Evolutionary conservation across 2,797 vertebrate species (phyloP), one percentile per base, ranked within the genome.

Genomic region (Molossus alvarezi): DNA sequence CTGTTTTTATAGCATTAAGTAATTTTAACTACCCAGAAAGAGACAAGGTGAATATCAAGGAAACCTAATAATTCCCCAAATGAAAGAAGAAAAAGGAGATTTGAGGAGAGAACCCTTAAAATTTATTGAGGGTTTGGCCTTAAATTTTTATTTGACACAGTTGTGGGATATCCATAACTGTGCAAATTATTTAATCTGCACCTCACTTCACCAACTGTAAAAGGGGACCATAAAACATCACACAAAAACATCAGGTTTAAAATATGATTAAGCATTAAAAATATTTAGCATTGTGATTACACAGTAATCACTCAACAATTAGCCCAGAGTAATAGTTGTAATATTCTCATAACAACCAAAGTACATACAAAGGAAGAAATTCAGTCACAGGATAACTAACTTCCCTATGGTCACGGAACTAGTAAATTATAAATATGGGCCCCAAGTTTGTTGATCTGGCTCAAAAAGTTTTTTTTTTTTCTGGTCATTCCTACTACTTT

Each of bases 1-100:
- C 77, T 60, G 1, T 45, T 67, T 29, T 67, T 33, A 88, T 0
- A 67, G 45, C 27, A 72, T 45, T 64, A 67, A 53, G 18, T 85
- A 88, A 72, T 88, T 88, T 91, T 88, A 92, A 92, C 29, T 60
- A 73, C 51, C 10, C 25, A 92, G 37, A 95, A 55, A 90, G 64
- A 81, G 10, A 82, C 33, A 15, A 45, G 11, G 4, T 73, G 33
- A 85, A 11, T 76, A 55, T 64, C 23, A 92, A 85, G 23, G 33
- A 83, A 92, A 88, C 3, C 62, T 88, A 83, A 5, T 76, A 91
- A 75, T 33, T 69, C 5, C 20, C 48, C 45, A 88, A 91, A 82
- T 77, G 33, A 60, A 53, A 72, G 51, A 71, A 51, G 37, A 15
- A 76, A 82, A 76, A 25, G 15, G 25, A 87, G 27, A 96, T 58